Evolutionary conservation across 1,140 invertebrate genomes (phyloP), one percentile per base, ranked within the genome.

Genomic region (Eueides isabella): DNA sequence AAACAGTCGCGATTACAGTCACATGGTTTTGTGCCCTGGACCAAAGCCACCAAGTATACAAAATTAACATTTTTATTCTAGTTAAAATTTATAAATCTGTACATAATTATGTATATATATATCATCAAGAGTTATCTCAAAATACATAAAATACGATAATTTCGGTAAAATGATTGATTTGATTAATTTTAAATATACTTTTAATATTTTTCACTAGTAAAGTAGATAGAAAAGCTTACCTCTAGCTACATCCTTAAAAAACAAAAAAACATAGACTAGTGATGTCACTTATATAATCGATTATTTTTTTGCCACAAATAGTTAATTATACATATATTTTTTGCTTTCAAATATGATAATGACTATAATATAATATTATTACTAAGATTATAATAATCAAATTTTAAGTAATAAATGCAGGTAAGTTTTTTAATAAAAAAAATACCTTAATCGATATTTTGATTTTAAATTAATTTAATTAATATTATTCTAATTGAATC

Each of bases 381-480:
- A 26, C 23, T 55, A 26, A 4, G 48, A 11, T 55, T 55, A 5
- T 55, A 55, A 55, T 23, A 55, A 1, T 55, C 12, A 26, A 26
- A 3, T 11, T 26, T 9, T 14, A 55, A 55, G 2, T 55, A 23
- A 55, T 9, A 12, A 7, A 23, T 26, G n/a, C 9, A 55, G 48
- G 48, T 55, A 55, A 55, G 48, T 55, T 55, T 12, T 55, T 11
- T 55, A 26, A 26, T 26, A 4, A n/a, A 55, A n/a, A 41, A 55
- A 55, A 19, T 55, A 55, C 48, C 9, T 55, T 26, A 12, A 55
- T 55, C 48, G 48, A 55, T 44, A 44, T 44, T 44, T n/a, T 19
- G n/a, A n/a, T n/a, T 5, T 38, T n/a, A n/a, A 31, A 31, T 31
- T 31, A 7, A 31, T 6, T 31, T 31, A 5, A 31, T 5, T 5